These are phyloP conservation scores for Melitaea cinxia DNA, from an alignment of 1,140 invertebrate species.

Conservation along the genomic window DNA sequence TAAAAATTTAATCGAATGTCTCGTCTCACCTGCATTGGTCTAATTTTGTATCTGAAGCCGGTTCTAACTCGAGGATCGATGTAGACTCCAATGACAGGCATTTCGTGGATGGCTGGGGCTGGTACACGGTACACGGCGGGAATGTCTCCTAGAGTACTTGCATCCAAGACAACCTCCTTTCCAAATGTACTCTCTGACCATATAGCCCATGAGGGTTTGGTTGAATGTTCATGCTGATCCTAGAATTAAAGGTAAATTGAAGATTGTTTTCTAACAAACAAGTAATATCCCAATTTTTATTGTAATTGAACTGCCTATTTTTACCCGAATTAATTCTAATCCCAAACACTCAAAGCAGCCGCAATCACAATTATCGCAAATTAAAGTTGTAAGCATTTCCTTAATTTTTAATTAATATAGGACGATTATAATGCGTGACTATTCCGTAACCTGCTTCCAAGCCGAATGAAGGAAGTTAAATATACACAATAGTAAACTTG, in stretches of 20 bases:
- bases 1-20: slow-evolving; percentile 47
- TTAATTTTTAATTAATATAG: slow-evolving; percentile 30
- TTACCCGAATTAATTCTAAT: slow-evolving; percentile 33
- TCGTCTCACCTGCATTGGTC: slow-evolving; percentile 83
- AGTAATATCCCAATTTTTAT: not conserved
- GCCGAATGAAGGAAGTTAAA: slow-evolving; percentile 55
- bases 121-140: slow-evolving; percentile 85
- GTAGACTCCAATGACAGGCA: slow-evolving; percentile 88
- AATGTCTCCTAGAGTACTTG: slow-evolving; percentile 83
- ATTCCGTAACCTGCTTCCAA: slow-evolving; percentile 33
- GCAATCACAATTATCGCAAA: slow-evolving; percentile 33
- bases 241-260: slow-evolving; percentile 19
- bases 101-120: slow-evolving; percentile 84
- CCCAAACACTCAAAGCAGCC: slow-evolving; percentile 34
- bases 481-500: slow-evolving; percentile 28
- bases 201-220: slow-evolving; percentile 59
- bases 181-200: slow-evolving; percentile 55
- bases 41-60: slow-evolving; percentile 89
- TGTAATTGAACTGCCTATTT: not conserved
- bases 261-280: not conserved
- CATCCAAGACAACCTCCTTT: slow-evolving; percentile 80
- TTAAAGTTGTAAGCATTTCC: slow-evolving; percentile 41
- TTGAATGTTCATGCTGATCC: slow-evolving; percentile 57
- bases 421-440: slow-evolving; percentile 46
- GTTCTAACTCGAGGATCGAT: slow-evolving; percentile 87